Evolutionary conservation across 2,113 vertebrate genomes (phyloP), one percentile per base, ranked within the genome.

Genomic region (Polyodon spathula): DNA sequence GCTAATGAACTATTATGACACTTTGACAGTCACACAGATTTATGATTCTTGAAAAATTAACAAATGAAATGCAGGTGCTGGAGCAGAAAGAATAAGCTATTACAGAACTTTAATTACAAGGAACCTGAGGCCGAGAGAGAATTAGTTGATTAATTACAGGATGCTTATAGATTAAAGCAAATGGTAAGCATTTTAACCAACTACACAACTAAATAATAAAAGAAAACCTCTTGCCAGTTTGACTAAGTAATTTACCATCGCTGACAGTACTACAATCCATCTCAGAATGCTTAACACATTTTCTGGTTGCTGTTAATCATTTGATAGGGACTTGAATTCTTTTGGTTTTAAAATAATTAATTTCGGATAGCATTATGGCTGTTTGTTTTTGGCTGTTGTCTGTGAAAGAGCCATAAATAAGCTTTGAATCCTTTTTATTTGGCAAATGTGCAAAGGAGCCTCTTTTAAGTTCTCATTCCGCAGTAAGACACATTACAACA

Each of bases 51-150:
- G 86, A 86, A 93, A 96, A 97, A 95, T 94, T 96, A 96, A 97
- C 92, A 95, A 95, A 94, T 95, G 92, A 93, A 97, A 93, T 95
- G 93, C 91, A 94, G 90, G 89, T 93, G 94, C 89, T 95, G 92
- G 88, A 97, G 93, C 96, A 97, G 93, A 97, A 97, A 98, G 89
- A 97, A 93, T 92, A 97, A 93, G 89, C 93, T 91, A 95, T 97
- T 97, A 93, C 88, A 90, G 84, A 88, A 92, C 89, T 91, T 97
- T 97, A 96, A 98, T 97, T 97, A 97, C 92, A 89, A 90, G 79
- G 84, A 88, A 88, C 89, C 79, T 84, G 76, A 90, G 90, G 89
- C 87, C 89, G 83, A 86, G 82, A 82, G 86, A 86, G 79, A 89
- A 84, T 84, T 84, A 80, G 83, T 82, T 90, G 87, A 91, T 92